These are phyloP conservation scores for Myocastor coypus DNA, from an alignment of 2,113 vertebrate genomes.

Conservation along the genomic window DNA sequence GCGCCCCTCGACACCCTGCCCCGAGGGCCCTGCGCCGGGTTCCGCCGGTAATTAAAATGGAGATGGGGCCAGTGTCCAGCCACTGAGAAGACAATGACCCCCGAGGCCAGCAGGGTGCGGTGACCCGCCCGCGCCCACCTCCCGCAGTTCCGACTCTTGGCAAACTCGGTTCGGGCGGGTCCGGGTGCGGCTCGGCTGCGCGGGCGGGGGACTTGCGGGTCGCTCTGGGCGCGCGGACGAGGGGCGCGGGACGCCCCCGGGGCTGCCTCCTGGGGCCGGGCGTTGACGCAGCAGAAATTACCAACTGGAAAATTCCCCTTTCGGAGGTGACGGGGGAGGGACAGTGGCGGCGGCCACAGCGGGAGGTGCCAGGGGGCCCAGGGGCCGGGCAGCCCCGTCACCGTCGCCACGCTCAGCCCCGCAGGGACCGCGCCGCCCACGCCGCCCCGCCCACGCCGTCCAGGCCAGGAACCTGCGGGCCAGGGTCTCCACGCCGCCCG, in stretches of 20 bases:
- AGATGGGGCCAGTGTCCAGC: constrained; percentile 89
- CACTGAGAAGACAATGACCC: constrained; percentile 91
- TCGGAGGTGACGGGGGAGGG: constrained; percentile 88
- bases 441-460: constrained; percentile 61
- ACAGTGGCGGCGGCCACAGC: constrained; percentile 10
- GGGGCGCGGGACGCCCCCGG: constrained; percentile 78
- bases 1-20: constrained; percentile 14
- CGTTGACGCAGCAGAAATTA: constrained; percentile 98
- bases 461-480: background rate
- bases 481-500: constrained; percentile 38
- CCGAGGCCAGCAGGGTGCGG: constrained; percentile 75
- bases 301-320: constrained; percentile 96
- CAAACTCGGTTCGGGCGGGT: constrained; percentile 79
- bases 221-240: constrained; percentile 35
- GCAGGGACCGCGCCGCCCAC: background rate
- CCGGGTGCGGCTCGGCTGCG: constrained; percentile 65
- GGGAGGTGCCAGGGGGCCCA: constrained; percentile 46
- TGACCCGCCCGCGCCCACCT: constrained; percentile 58
- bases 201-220: constrained; percentile 63
- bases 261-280: constrained; percentile 89
- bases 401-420: constrained; percentile 45
- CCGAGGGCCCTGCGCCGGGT: constrained; percentile 77
- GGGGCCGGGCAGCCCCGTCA: constrained; percentile 37
- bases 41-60: constrained; percentile 90
- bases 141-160: constrained; percentile 79